Base-by-base conservation (phyloP, 2,797 vertebrate genomes). In the Paedocypris micromegethes region DNA sequence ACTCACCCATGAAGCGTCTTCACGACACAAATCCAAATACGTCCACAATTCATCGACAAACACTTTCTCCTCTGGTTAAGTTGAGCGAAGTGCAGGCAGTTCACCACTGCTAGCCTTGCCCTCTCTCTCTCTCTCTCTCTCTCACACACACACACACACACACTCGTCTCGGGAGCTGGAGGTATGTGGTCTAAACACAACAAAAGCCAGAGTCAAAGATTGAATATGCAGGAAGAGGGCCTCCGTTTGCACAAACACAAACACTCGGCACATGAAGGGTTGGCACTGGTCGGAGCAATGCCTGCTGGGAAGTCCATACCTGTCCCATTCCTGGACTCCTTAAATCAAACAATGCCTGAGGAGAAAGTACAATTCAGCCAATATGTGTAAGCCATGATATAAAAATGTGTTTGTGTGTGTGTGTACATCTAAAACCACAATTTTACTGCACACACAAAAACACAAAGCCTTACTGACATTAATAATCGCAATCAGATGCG, bases 181-280 rank as follows among this genome's bases (percentile, higher is more conserved):
- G 91, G 93, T 92, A 95, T 94, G 93, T 92, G 92, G 92, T 92
- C 92, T 93, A 93, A 94, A 93, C 93, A 94, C 92, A 95, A 96
- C 92, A 94, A 94, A 95, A 94, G 92, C 91, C 86, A 87, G 90
- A 90, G 93, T 91, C 87, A 87, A 82, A 92, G 90, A 95, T 94
- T 93, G 95, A 94, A 93, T 92, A 94, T 94, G 93, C 93, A 94
- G 93, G 92, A 94, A 94, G 93, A 92, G 92, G 92, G 69, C 72
- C 89, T 91, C 73, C 90, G 89, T 94, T 92, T 94, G 92, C 92
- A 96, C 94, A 94, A 96, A 97, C 92, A 96, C 92, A 95, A 96
- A 96, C 93, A 94, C 91, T 93, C 90, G 83, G 91, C 92, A 93
- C 94, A 94, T 93, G 92, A 95, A 90, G 91, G 89, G 90, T 88